Conservation (phyloP, 2,797 vertebrate genomes). For the Melanitta fusca region DNA sequence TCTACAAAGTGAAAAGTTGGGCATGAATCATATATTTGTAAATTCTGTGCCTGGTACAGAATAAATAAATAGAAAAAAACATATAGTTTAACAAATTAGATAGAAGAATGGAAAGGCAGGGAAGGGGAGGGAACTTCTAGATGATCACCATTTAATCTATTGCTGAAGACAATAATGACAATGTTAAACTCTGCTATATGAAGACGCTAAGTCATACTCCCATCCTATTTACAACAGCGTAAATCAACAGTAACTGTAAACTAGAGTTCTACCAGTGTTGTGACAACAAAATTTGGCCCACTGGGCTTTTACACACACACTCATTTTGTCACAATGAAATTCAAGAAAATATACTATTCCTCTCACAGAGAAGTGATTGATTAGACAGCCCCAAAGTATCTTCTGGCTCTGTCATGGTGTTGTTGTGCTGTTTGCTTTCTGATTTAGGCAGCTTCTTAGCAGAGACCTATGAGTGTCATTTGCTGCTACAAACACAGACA, state of each 20-base stretch:
- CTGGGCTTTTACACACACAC: background rate
- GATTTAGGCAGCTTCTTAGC: conserved; percentile 36
- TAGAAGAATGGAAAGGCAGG: background rate
- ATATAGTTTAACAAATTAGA: background rate
- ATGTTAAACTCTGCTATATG: background rate
- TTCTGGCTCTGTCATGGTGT: background rate
- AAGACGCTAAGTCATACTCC: background rate
- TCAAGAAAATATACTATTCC: background rate
- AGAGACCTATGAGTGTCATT: conserved; percentile 52
- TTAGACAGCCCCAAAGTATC: conserved; percentile 25
- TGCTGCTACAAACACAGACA: conserved; percentile 34
- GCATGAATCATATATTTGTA: background rate
- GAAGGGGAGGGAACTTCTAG: background rate
- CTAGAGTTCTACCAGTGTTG: background rate
- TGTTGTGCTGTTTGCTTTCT: conserved; percentile 22
- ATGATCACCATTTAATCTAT: background rate
- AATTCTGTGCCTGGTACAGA: background rate
- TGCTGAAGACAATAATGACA: background rate
- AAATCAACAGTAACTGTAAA: background rate
- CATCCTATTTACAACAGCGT: background rate
- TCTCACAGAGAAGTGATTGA: conserved; percentile 40
- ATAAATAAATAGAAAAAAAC: background rate
- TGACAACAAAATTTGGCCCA: background rate
- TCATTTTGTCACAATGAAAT: background rate
- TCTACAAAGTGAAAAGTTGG: background rate